Conservation (phyloP, 2,113 vertebrate species). For the Coreoperca whiteheadi region DNA sequence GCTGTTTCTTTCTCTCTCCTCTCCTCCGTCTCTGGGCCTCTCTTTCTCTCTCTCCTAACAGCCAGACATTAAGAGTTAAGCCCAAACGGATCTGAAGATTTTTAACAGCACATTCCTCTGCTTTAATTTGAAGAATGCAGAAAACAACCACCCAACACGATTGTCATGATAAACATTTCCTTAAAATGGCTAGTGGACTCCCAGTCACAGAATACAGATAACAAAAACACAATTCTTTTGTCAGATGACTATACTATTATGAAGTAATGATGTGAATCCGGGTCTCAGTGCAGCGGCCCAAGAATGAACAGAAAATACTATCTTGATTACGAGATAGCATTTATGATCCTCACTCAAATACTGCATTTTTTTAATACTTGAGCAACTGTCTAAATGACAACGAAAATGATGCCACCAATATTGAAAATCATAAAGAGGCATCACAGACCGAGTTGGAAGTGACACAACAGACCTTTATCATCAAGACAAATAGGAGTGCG, state of each 20-base stretch:
- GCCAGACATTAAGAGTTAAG: conserved; percentile 47
- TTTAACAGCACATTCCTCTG: conserved; percentile 55
- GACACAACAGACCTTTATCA: neutral
- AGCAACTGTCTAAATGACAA: neutral
- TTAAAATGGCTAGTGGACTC: neutral
- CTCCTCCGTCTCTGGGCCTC: neutral
- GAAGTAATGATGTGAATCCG: neutral
- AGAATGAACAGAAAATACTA: neutral
- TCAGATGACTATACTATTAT: neutral
- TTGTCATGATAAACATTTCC: neutral
- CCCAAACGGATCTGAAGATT: conserved; percentile 46
- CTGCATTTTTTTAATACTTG: neutral
- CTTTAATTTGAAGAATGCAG: conserved; percentile 44
- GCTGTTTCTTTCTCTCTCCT: conserved; percentile 13
- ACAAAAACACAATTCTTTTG: neutral
- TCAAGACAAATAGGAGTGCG: neutral
- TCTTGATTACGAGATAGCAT: neutral
- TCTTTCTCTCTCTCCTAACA: conserved; percentile 26
- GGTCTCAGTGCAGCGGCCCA: neutral
- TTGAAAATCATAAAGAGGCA: neutral
- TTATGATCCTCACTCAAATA: neutral
- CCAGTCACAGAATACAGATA: neutral
- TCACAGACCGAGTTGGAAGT: neutral
- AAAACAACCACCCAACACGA: neutral
- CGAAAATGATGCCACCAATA: neutral